Evolutionary conservation across 2,888 invertebrate species (phyloP).

Genomic region (Steinernema scapterisci): DNA sequence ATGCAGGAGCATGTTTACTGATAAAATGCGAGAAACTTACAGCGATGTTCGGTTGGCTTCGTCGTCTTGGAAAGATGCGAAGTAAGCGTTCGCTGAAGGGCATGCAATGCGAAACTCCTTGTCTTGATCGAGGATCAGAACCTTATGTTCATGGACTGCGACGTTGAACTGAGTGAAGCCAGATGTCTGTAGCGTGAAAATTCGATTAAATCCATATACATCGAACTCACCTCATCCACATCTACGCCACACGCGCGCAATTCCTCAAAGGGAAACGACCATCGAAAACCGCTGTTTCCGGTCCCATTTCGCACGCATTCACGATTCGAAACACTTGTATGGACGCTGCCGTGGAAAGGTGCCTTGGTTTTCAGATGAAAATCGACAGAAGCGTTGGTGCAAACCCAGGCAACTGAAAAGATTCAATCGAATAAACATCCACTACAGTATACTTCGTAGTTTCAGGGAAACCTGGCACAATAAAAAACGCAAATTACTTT

Average conservation of each 20-base stretch:
- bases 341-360: background rate
- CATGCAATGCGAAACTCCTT: background rate
- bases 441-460: too few species aligned
- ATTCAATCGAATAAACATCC: too few species aligned
- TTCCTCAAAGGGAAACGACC: background rate
- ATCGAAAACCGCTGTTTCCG: background rate
- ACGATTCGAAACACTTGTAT: background rate
- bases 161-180: background rate
- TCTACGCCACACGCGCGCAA: background rate
- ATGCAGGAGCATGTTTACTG: too few species aligned
- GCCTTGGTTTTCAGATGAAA: background rate
- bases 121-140: slow-evolving; percentile 6
- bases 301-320: slow-evolving; percentile 4
- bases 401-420: slow-evolving; percentile 1
- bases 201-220: too few species aligned
- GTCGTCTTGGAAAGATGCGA: background rate
- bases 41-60: background rate
- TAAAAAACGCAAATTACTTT: too few species aligned
- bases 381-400: background rate
- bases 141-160: slow-evolving; percentile 1
- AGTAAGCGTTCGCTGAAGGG: background rate
- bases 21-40: background rate
- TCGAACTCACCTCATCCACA: background rate
- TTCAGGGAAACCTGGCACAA: too few species aligned
- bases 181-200: too few species aligned